Evolutionary conservation across 2,797 vertebrate genomes (phyloP), one percentile per base, ranked within the genome.

Genomic region (Oceanodroma leucorhoa): DNA sequence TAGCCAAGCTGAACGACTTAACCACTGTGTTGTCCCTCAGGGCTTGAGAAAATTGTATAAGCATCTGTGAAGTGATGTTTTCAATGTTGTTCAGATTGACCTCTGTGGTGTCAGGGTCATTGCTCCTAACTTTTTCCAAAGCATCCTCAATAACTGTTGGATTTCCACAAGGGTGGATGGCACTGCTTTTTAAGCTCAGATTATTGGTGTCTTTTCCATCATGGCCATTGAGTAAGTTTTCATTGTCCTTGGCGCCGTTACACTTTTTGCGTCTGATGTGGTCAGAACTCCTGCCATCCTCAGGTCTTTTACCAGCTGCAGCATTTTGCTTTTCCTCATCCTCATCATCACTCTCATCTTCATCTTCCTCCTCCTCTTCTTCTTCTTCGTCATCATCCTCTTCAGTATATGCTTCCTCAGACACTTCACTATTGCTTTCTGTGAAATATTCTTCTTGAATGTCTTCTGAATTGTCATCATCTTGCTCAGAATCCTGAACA

Each of bases 31-130:
- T 99, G 95, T 97, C 97, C 89, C 97, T 97, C 88, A 99, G 96
- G 2, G 99, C 99, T 86, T 99, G 99, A 1, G 99, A 98, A 69
- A 99, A 99, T 36, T 98, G 97, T 57, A 98, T 98, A 1, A 99
- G 98, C 62, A 98, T 99, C 77, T 98, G 99, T 75, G 98, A 93
- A 15, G 97, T 98, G 94, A 99, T 98, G 90, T 99, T 99, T 93
- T 99, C 99, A 16, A 99, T 99, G 83, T 99, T 99, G 98, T 99
- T 99, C 90, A 99, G 97, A 78, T 99, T 99, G 83, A 99, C 98
- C 75, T 99, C 99, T 1, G 96, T 98, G 73, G 99, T 99, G 60
- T 99, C 98, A 1, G 98, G 97, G 95, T 99, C 99, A 7, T 99
- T 97, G 95, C 51, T 97, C 11, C 97, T 98, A 73, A 99, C 98